Evolutionary conservation across 2,113 vertebrate genomes (phyloP).

Genomic region (Butorides virescens): DNA sequence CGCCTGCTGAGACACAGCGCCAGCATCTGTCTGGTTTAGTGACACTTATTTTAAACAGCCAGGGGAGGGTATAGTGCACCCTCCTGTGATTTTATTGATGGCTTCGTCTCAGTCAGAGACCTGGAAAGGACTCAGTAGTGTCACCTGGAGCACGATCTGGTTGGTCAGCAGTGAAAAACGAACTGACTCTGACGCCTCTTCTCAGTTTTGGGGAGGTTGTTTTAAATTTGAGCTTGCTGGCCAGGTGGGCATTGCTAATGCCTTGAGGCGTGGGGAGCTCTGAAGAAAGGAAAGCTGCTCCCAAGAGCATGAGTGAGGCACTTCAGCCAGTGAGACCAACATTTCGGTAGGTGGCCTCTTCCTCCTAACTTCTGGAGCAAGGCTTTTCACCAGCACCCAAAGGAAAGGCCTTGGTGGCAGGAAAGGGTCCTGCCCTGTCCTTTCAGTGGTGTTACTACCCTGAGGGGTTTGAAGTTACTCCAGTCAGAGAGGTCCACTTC

Average conservation of each 20-base stretch:
- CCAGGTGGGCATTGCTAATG: neutral
- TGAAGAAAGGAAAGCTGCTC: neutral
- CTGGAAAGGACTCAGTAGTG: accelerated
- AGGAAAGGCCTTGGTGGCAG: neutral
- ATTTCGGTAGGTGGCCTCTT: neutral
- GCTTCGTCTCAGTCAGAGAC: neutral
- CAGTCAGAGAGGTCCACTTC: neutral
- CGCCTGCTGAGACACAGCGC: neutral
- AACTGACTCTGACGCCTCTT: neutral
- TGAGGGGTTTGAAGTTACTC: neutral
- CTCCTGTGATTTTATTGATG: neutral
- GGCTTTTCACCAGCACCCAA: neutral
- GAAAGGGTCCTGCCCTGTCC: neutral
- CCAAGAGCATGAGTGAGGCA: accelerated
- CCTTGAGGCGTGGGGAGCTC: neutral
- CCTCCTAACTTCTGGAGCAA: neutral
- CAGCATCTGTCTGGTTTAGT: neutral
- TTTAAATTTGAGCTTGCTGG: neutral
- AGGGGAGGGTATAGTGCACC: neutral
- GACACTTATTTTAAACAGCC: neutral
- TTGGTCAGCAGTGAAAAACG: neutral
- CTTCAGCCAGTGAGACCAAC: neutral
- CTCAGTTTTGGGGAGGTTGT: neutral
- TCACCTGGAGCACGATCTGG: neutral
- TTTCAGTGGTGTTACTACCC: neutral